Evolutionary conservation across 2,113 vertebrate genomes (phyloP), one percentile per base, ranked within the genome.

Genomic region (Rhinolophus ferrumequinum): DNA sequence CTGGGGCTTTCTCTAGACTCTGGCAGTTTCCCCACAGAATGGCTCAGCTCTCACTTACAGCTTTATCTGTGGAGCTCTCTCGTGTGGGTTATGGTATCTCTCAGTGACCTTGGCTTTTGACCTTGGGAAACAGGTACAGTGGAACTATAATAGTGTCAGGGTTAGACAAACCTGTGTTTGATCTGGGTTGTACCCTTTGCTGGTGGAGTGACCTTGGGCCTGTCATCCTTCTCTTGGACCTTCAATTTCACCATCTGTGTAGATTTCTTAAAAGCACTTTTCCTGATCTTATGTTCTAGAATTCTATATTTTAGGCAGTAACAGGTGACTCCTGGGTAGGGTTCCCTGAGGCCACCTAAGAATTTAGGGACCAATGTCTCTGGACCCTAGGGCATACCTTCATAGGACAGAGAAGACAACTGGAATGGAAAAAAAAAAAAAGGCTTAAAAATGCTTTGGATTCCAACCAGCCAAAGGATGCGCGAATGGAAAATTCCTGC

Each of bases 401-500:
- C 14, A 7, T 8, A 30, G 88, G 87, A 16, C 64, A 81, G 80
- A 52, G 85, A 70, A 96, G 92, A 92, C 66, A 93, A 95, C 19
- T 56, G 60, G 30, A 73, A 56, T 87, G 38, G 28, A 73, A 79
- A 66, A 56, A 56, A 67, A 60, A 44, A 70, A 22, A 93, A 88
- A 90, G 7, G 18, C 56, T 87, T 69, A 72, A 93, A 95, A 93
- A 89, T 38, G 86, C 33, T 52, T 96, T 98, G 97, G 97, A 97
- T 96, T 88, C 50, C 80, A 93, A 98, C 97, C 97, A 97, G 94
- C 76, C 33, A 83, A 90, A 97, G 88, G 97, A 97, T 96, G 95
- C 35, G 28, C 97, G 50, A 97, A 92, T 96, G 97, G 97, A 98
- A 98, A 98, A 98, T 97, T 97, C 95, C 97, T 98, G 97, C 94